Conservation (phyloP, 2,113 vertebrate genomes). For the Crotalus horridus region DNA sequence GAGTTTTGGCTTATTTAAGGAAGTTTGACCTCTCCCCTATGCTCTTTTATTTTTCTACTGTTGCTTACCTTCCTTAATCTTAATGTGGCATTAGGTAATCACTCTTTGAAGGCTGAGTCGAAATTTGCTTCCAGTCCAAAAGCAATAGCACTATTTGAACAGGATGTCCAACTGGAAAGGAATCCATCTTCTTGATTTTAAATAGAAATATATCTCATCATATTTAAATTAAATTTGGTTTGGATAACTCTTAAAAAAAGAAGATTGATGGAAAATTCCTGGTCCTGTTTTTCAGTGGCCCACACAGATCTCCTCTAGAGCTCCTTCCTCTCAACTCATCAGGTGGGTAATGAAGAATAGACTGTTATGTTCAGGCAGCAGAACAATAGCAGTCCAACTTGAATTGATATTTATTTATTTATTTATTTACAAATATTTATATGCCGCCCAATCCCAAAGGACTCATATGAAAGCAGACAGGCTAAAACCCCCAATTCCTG, state of each 20-base stretch:
- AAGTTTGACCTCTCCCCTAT: neutral
- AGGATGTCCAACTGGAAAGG: neutral
- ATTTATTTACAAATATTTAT: too few species aligned
- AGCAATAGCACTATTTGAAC: neutral
- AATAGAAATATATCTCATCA: neutral
- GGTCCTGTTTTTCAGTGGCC: neutral
- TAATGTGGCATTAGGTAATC: neutral
- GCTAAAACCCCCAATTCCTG: neutral
- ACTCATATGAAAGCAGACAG: neutral
- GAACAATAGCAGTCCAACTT: neutral
- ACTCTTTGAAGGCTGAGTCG: neutral
- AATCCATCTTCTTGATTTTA: neutral
- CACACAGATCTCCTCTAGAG: neutral
- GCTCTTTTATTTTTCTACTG: neutral
- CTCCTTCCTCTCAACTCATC: neutral
- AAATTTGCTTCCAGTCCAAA: neutral
- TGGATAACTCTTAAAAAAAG: neutral
- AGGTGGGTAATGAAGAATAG: neutral
- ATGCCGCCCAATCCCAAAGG: too few species aligned
- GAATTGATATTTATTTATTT: too few species aligned
- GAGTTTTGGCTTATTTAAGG: neutral
- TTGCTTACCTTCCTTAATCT: neutral
- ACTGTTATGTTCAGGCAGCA: neutral
- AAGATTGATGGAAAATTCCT: neutral
- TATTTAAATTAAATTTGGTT: neutral